phyloP scores from a whole-genome alignment of 92 coral and sea anemone genomes.

The Porites divaricata region DNA sequence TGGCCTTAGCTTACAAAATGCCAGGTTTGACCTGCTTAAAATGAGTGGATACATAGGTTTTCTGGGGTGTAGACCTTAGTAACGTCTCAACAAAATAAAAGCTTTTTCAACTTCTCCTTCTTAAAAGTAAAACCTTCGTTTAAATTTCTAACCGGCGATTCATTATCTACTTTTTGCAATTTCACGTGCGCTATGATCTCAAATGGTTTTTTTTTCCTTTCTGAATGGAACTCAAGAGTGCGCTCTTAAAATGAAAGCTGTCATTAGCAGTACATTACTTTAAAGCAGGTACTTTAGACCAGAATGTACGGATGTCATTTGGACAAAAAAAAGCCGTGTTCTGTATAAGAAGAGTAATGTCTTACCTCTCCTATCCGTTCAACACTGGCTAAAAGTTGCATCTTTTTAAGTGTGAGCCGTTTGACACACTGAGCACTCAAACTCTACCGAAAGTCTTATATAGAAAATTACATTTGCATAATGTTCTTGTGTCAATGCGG shows the following conservation, averaged over 20 bases:
- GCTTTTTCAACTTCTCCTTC: too few relatives aligned
- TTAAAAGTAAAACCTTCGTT: too few relatives aligned
- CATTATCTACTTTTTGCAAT: background rate
- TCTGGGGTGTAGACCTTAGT: background rate
- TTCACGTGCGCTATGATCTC: background rate
- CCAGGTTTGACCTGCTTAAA: background rate
- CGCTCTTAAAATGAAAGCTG: background rate
- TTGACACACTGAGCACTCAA: slow-evolving; percentile 9
- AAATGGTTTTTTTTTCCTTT: background rate
- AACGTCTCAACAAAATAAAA: too few relatives aligned
- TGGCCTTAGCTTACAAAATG: background rate
- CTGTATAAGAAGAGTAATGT: background rate
- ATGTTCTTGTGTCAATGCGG: slow-evolving; percentile 19
- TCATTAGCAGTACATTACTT: background rate
- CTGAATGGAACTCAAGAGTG: background rate
- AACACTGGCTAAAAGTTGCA: slow-evolving; percentile 26
- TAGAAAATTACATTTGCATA: slow-evolving; percentile 34
- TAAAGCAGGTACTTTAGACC: background rate
- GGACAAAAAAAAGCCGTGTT: background rate
- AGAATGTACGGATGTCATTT: too few relatives aligned
- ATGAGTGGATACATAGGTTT: background rate
- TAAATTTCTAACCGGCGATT: too few relatives aligned
- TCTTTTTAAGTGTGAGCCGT: slow-evolving; percentile 15
- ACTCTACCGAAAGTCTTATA: background rate
- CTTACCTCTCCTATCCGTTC: slow-evolving; percentile 19